A percentile compares a stretch with the other conserved stretches of the same genome.
phyloP scores from a whole-genome alignment of 2,888 invertebrate genomes.

The Ctena decussata region DNA sequence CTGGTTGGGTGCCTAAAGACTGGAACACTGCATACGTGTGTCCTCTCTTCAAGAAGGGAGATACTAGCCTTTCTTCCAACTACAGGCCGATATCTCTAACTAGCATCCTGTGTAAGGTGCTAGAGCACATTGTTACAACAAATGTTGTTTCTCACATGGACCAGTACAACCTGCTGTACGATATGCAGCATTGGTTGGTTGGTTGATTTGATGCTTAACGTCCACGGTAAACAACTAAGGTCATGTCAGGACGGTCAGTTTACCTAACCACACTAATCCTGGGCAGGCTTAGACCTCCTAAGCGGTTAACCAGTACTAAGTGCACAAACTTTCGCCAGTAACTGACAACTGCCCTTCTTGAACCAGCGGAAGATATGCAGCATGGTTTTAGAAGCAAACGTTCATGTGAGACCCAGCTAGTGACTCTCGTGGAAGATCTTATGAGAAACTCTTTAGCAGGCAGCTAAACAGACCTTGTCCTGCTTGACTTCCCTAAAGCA shows the following conservation, averaged over 20 bases:
- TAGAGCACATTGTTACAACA: no score
- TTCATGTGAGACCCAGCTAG: neutral
- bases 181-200: no score
- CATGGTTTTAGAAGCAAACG: neutral
- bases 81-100: neutral
- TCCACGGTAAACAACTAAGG: no score
- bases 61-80: neutral
- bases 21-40: neutral
- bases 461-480: neutral
- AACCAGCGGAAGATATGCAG: no score
- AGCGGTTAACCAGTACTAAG: no score
- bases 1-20: neutral
- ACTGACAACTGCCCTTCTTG: no score
- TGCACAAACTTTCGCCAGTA: no score
- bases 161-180: neutral
- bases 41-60: neutral
- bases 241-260: no score
- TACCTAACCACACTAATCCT: no score
- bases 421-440: neutral
- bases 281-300: no score
- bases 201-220: no score
- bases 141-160: constrained; percentile 4
- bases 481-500: neutral
- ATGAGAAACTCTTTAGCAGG: neutral
- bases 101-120: no score